A percentile compares a stretch with the other conserved stretches of the same genome.
These are phyloP conservation scores for Rhamphomyia laevipes DNA, from an alignment of 2,888 invertebrate species.

Conservation along the genomic window DNA sequence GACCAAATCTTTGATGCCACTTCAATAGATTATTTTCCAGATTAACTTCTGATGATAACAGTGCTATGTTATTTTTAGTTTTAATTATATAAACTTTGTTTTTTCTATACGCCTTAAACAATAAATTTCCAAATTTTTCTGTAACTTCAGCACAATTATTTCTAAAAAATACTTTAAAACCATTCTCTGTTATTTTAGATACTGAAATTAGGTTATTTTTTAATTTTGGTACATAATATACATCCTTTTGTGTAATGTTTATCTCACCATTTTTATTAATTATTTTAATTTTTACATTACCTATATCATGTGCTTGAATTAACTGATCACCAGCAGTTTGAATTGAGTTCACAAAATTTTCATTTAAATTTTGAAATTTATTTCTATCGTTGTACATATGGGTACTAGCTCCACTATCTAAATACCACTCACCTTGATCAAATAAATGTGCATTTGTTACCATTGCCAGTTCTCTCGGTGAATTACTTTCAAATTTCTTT, in stretches of 20 bases:
- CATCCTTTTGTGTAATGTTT: background rate
- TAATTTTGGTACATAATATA: conserved; percentile 4
- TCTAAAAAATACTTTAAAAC: conserved; percentile 2
- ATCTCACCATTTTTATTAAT: background rate
- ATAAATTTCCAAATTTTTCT: background rate
- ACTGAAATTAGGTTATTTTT: conserved; percentile 4
- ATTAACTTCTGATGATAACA: background rate
- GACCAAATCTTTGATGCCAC: conserved; percentile 5
- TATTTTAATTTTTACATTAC: background rate
- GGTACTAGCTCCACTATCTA: conserved; percentile 6
- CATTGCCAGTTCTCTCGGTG: background rate
- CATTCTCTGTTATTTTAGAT: conserved; percentile 5
- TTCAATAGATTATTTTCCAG: background rate
- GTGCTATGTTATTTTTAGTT: background rate
- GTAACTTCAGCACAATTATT: background rate
- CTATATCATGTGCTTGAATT: background rate
- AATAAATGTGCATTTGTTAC: background rate
- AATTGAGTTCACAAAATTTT: background rate
- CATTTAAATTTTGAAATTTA: conserved; percentile 2
- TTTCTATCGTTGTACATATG: conserved; percentile 7
- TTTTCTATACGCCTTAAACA: background rate
- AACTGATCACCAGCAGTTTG: conserved; percentile 3
- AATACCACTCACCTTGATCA: background rate
- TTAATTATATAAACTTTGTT: background rate
- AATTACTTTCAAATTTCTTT: background rate